Evolutionary conservation across 2,797 vertebrate genomes (phyloP).

Genomic region (Tympanoctomys barrerae): DNA sequence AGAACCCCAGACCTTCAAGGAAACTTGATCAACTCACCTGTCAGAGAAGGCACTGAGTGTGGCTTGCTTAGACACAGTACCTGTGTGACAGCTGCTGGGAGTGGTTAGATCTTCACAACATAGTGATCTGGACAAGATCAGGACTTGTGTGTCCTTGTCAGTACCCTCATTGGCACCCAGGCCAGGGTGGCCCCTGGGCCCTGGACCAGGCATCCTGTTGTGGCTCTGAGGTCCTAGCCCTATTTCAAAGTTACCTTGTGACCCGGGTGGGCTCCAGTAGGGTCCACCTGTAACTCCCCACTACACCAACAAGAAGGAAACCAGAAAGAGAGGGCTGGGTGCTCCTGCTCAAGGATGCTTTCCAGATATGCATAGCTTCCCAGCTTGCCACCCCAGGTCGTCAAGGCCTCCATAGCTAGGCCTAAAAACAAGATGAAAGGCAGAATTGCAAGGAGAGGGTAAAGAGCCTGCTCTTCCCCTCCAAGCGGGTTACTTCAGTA

Average conservation of each 20-base stretch:
- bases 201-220: background rate
- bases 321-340: background rate
- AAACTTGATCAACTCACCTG: background rate
- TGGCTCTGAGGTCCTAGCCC: background rate
- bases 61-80: background rate
- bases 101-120: background rate
- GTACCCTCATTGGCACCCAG: background rate
- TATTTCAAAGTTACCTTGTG: background rate
- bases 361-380: background rate
- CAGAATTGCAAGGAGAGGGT: background rate
- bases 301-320: background rate
- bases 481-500: background rate
- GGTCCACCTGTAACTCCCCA: background rate
- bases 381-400: background rate
- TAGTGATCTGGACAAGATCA: background rate
- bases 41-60: background rate
- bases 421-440: background rate
- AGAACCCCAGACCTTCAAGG: background rate
- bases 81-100: background rate
- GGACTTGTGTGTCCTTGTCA: background rate
- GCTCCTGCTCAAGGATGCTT: background rate
- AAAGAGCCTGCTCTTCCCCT: background rate
- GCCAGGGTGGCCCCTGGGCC: rapidly evolving
- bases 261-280: background rate
- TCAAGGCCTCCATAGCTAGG: background rate